phyloP scores from a whole-genome alignment of 2,113 vertebrate genomes.

The Coturnix japonica region DNA sequence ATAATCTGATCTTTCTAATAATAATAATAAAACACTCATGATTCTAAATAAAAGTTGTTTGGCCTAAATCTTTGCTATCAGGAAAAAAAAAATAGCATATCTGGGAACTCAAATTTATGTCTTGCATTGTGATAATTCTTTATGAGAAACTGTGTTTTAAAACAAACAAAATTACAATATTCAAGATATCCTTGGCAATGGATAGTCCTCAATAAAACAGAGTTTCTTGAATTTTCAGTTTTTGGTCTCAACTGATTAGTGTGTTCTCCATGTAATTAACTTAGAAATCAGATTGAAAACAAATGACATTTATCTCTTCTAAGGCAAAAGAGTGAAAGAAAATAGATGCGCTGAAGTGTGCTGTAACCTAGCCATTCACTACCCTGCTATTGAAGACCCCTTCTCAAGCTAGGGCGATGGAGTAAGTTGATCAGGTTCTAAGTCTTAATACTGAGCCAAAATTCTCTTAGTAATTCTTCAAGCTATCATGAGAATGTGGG shows the following conservation, averaged over 20 bases:
- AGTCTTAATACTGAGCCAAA: slow-evolving; percentile 77
- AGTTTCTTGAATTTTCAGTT: slow-evolving; percentile 72
- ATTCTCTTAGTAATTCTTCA: slow-evolving; percentile 79
- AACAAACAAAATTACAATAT: slow-evolving; percentile 61
- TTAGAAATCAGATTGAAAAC: slow-evolving; percentile 72
- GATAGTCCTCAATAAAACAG: slow-evolving; percentile 79
- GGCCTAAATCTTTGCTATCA: slow-evolving; percentile 75
- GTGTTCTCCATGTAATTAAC: slow-evolving; percentile 69
- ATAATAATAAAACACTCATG: slow-evolving; percentile 70
- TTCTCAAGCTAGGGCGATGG: slow-evolving; percentile 55
- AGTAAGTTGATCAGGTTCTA: slow-evolving; percentile 71
- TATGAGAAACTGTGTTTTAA: slow-evolving; percentile 77
- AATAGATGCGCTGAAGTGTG: slow-evolving; percentile 43
- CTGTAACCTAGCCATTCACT: slow-evolving; percentile 61
- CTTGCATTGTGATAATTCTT: slow-evolving; percentile 75
- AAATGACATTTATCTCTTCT: slow-evolving; percentile 69
- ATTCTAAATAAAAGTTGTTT: slow-evolving; percentile 71
- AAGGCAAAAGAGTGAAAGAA: slow-evolving; percentile 54
- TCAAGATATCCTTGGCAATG: slow-evolving; percentile 74
- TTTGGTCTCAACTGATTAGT: slow-evolving; percentile 77
- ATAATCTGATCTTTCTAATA: slow-evolving; percentile 72
- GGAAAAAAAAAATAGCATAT: slow-evolving; percentile 50
- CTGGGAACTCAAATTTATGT: slow-evolving; percentile 71
- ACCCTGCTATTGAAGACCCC: slow-evolving; percentile 63
- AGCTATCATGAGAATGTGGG: slow-evolving; percentile 57